Percentiles rank a stretch among this genome's conserved stretches.
phyloP scores from a whole-genome alignment of 2,113 vertebrate genomes.

The Scortum barcoo region DNA sequence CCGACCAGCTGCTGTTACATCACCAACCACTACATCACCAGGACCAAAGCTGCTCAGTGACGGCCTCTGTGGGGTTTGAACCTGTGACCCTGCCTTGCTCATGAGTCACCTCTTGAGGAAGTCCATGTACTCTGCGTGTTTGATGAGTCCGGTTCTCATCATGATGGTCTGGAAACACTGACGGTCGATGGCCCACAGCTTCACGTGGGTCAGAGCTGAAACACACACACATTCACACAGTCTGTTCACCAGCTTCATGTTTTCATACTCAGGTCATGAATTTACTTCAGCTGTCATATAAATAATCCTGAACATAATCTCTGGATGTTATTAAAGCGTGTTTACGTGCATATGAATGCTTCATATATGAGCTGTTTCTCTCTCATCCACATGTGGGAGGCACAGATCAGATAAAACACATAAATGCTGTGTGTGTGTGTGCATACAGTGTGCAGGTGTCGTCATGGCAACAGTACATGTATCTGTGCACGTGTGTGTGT shows the following conservation, averaged over 20 bases:
- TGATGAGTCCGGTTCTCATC: constrained; percentile 99
- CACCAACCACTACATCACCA: background rate
- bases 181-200: constrained; percentile 97
- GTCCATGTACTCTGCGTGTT: constrained; percentile 98
- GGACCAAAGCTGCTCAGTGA: background rate
- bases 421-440: background rate
- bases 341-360: background rate
- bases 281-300: background rate
- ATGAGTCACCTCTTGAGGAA: constrained; percentile 93
- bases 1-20: background rate
- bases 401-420: constrained; percentile 10
- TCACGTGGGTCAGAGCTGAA: constrained; percentile 93
- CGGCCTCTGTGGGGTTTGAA: background rate
- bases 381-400: background rate
- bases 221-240: constrained; percentile 24
- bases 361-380: background rate
- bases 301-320: background rate
- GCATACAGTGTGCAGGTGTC: constrained; percentile 12
- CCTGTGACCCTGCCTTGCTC: background rate
- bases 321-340: background rate
- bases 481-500: background rate
- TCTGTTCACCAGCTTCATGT: constrained; percentile 92
- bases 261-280: background rate
- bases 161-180: constrained; percentile 99
- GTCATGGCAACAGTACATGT: constrained; percentile 41